Evolutionary conservation across 2,888 invertebrate species (phyloP).

Genomic region (Philereme vetulata): DNA sequence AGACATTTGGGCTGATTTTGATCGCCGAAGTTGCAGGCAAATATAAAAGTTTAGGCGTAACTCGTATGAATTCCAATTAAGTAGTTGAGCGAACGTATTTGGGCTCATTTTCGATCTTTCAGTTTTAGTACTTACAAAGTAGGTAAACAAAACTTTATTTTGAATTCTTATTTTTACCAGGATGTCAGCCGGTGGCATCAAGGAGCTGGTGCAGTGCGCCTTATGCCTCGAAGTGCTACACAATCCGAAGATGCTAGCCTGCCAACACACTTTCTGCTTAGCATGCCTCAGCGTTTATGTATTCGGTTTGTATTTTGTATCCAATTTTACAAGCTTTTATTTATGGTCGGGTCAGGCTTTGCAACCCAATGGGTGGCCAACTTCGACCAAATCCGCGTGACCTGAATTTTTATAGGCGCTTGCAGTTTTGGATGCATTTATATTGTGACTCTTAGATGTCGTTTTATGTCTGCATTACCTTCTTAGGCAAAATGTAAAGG

Average conservation of each 20-base stretch:
- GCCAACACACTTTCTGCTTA: slow-evolving; percentile 87
- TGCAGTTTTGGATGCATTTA: too few species aligned
- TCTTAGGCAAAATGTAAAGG: too few species aligned
- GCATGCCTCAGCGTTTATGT: slow-evolving; percentile 82
- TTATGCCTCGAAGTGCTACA: slow-evolving; percentile 83
- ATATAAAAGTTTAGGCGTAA: too few species aligned
- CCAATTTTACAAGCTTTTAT: slow-evolving; percentile 13
- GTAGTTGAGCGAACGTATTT: too few species aligned
- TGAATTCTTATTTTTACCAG: slow-evolving; percentile 39
- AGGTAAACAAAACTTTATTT: too few species aligned
- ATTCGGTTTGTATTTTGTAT: slow-evolving; percentile 53
- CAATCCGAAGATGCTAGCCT: slow-evolving; percentile 85
- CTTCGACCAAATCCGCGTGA: slow-evolving; percentile 4
- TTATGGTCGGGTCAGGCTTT: slow-evolving; percentile 4
- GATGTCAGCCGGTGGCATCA: slow-evolving; percentile 75
- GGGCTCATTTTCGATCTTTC: too few species aligned
- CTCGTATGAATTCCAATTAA: too few species aligned
- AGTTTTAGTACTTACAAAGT: too few species aligned
- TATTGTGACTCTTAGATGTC: too few species aligned
- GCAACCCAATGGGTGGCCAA: not conserved
- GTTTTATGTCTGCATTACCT: too few species aligned
- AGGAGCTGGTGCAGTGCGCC: slow-evolving; percentile 85
- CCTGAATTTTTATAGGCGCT: slow-evolving; percentile 4
- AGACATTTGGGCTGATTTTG: too few species aligned
- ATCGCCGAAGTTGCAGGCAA: too few species aligned